Percentiles rank a stretch among this genome's conserved stretches.
phyloP scores from a whole-genome alignment of 2,113 vertebrate species.

The Urocynchramus pylzowi region DNA sequence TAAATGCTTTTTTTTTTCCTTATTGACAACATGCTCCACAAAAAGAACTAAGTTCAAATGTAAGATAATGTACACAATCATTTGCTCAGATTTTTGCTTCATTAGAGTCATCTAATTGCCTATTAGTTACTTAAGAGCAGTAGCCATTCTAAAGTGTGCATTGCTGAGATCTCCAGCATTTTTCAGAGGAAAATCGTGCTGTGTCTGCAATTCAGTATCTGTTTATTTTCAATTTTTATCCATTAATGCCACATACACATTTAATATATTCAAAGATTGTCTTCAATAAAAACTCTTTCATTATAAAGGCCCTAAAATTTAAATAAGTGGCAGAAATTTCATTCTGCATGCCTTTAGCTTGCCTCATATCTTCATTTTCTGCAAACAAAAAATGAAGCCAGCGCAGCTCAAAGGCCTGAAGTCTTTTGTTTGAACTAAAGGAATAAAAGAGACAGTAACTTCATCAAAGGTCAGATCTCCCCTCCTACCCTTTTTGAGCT shows the following conservation, averaged over 20 bases:
- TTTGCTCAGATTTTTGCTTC: conserved; percentile 31
- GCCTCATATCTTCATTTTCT: neutral
- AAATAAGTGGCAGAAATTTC: neutral
- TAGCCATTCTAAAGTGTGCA: neutral
- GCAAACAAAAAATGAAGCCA: neutral
- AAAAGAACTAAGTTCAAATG: conserved; percentile 22
- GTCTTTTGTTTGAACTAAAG: conserved; percentile 7
- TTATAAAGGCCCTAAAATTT: neutral
- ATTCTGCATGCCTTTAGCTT: neutral
- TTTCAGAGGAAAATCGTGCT: neutral
- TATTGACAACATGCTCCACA: neutral
- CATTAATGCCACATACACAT: neutral
- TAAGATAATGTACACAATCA: conserved; percentile 12
- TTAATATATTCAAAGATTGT: neutral
- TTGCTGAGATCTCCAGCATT: neutral
- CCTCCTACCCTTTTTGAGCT: neutral
- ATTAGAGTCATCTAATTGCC: conserved; percentile 28
- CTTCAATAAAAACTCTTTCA: neutral
- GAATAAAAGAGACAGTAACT: neutral
- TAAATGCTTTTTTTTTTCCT: conserved; percentile 20
- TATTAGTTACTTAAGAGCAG: conserved; percentile 40
- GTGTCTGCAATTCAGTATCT: neutral
- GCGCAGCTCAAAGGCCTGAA: neutral
- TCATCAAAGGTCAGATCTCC: conserved; percentile 7
- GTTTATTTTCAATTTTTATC: neutral